Evolutionary conservation across 2,888 invertebrate genomes (phyloP).

Genomic region (Limnephilus auricula): DNA sequence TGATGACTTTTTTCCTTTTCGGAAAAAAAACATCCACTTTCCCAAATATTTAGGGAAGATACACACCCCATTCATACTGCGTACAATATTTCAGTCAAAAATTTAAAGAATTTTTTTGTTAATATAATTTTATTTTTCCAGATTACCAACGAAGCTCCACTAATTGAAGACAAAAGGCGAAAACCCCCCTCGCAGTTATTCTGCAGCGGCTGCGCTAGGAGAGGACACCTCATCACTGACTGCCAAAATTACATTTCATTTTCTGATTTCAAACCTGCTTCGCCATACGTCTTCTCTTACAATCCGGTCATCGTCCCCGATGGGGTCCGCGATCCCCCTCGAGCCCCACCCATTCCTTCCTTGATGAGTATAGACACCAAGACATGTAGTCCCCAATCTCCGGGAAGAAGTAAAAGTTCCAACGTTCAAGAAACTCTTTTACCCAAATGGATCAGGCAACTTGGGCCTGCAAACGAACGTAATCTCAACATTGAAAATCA

Average conservation of each 20-base stretch:
- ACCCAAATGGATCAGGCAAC: not conserved
- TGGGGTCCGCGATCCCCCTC: conserved; percentile 49
- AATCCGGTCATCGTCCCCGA: conserved; percentile 62
- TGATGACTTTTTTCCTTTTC: too few species aligned
- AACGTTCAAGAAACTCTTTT: not conserved
- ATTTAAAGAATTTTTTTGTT: not conserved
- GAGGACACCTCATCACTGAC: conserved; percentile 76
- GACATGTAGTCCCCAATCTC: conserved; percentile 62
- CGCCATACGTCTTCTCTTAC: conserved; percentile 59
- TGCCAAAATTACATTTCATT: conserved; percentile 73
- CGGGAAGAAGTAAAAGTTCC: conserved; percentile 64
- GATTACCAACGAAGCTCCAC: conserved; percentile 73
- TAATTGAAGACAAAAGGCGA: conserved; percentile 71
- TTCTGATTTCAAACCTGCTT: conserved; percentile 60
- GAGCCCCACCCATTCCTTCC: conserved; percentile 57
- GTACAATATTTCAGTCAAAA: too few species aligned
- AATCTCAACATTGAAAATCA: conserved; percentile 5
- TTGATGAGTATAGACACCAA: conserved; percentile 46
- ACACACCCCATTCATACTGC: too few species aligned
- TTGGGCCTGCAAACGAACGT: not conserved
- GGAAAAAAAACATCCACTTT: too few species aligned
- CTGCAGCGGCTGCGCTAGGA: conserved; percentile 79
- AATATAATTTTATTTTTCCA: conserved; percentile 68
- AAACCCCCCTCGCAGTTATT: conserved; percentile 70
- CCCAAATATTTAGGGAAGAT: too few species aligned